Evolutionary conservation across 2,797 vertebrate genomes (phyloP).

Genomic region (Hybognathus amarus): DNA sequence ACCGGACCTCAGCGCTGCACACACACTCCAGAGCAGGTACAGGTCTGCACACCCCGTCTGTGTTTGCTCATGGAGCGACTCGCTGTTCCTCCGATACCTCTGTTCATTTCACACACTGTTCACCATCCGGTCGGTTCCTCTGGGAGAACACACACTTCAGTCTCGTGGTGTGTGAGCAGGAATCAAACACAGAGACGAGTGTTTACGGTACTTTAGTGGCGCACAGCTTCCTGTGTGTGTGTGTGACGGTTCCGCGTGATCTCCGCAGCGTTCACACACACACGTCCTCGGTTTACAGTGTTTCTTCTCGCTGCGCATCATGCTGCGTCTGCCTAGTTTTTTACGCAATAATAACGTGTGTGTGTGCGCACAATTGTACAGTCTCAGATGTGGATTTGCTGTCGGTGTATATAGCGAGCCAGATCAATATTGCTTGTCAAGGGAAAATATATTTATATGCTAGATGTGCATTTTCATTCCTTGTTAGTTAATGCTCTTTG

Average conservation of each 20-base stretch:
- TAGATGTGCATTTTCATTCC: constrained; percentile 62
- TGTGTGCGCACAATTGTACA: constrained; percentile 50
- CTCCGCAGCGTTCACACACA: constrained; percentile 69
- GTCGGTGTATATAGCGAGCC: constrained; percentile 52
- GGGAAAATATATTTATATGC: constrained; percentile 61
- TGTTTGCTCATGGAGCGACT: not conserved
- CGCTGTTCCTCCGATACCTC: not conserved
- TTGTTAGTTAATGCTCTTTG: constrained; percentile 58
- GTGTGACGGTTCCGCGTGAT: constrained; percentile 46
- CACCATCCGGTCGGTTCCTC: not conserved
- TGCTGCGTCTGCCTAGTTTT: constrained; percentile 57
- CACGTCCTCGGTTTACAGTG: constrained; percentile 73
- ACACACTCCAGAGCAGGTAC: not conserved
- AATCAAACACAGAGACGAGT: constrained; percentile 43
- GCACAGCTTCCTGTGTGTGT: constrained; percentile 57
- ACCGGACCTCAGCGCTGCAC: constrained; percentile 4
- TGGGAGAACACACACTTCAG: not conserved
- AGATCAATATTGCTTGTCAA: constrained; percentile 48
- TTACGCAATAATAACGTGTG: constrained; percentile 62
- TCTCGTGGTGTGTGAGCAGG: constrained; percentile 20
- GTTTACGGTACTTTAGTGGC: constrained; percentile 66
- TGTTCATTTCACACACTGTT: too few relatives aligned
- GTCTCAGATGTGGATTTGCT: constrained; percentile 50
- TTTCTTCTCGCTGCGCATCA: constrained; percentile 63
- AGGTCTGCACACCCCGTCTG: not conserved